Conservation (phyloP, 2,113 vertebrate genomes). For the Neolamprologus cancellatus region DNA sequence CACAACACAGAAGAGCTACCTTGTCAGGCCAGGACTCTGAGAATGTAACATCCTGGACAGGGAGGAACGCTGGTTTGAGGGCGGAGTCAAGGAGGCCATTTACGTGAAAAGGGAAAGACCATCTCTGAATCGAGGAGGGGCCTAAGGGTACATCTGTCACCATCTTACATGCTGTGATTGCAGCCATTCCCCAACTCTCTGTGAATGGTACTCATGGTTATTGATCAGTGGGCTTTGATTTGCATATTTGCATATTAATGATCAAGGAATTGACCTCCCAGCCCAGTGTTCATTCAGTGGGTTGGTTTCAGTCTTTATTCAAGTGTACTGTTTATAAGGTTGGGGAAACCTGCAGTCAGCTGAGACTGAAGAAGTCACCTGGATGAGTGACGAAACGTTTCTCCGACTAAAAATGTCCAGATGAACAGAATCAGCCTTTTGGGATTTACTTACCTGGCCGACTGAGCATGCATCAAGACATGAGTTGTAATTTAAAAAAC, state of each 20-base stretch:
- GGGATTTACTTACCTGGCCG: background rate
- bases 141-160: fast-evolving
- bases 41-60: background rate
- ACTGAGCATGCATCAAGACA: background rate
- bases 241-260: background rate
- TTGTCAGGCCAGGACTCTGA: background rate
- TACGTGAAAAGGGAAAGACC: background rate
- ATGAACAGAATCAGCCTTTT: background rate
- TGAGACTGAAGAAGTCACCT: background rate
- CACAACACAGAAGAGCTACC: fast-evolving
- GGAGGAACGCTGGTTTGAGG: background rate
- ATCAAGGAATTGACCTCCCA: background rate
- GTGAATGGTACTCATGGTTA: fast-evolving
- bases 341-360: background rate
- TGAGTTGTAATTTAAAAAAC: background rate
- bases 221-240: background rate
- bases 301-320: background rate
- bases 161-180: background rate
- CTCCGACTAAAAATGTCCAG: fast-evolving
- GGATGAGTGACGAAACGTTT: background rate
- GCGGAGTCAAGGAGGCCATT: background rate
- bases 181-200: background rate
- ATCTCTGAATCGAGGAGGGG: fast-evolving
- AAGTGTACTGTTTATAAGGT: fast-evolving
- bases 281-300: background rate